Evolutionary conservation across 2,888 invertebrate species (phyloP), one percentile per base, ranked within the genome.

Genomic region (Selenia dentaria): DNA sequence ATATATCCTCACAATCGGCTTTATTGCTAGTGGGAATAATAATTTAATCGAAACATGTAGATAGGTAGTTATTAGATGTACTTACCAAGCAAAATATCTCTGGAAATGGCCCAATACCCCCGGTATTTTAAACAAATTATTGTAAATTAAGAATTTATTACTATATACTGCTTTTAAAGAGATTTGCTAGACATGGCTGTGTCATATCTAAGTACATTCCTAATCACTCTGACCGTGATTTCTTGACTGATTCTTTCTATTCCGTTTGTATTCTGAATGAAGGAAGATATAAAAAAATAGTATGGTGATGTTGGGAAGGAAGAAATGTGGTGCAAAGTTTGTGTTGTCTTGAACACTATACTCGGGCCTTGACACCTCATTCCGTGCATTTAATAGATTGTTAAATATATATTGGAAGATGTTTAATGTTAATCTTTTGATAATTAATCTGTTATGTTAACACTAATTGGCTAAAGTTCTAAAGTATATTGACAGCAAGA

Each of bases 341-440:
- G 36, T 38, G 38, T 61, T 59, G 41, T n/a, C n/a, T 16, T 64
- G 60, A 59, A 41, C 63, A 68, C 62, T 64, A 66, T 67, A 72
- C 69, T 67, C 64, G 71, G 82, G 81, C 75, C 74, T 67, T 68
- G 68, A 61, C 62, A 79, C 82, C 79, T 74, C 1, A 55, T 59
- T 69, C 79, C 71, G 70, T 87, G 89, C 89, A 89, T 89, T 89
- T 89, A 89, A 76, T 89, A 87, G 83, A 67, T 85, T 87, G 86
- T 89, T 89, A 86, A 80, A 82, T 71, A 55, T 83, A 55, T 83
- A 79, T 75, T 83, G 75, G 73, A 78, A 82, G 81, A 84, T 70
- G 68, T 87, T 80, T 83, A 87, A 72, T 86, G 87, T 87, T 86
- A 80, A 70, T 82, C 80, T 80, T 86, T 84, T 79, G 16, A 40